These are phyloP conservation scores for Ia io DNA, from an alignment of 2,113 vertebrate species.

Conservation along the genomic window DNA sequence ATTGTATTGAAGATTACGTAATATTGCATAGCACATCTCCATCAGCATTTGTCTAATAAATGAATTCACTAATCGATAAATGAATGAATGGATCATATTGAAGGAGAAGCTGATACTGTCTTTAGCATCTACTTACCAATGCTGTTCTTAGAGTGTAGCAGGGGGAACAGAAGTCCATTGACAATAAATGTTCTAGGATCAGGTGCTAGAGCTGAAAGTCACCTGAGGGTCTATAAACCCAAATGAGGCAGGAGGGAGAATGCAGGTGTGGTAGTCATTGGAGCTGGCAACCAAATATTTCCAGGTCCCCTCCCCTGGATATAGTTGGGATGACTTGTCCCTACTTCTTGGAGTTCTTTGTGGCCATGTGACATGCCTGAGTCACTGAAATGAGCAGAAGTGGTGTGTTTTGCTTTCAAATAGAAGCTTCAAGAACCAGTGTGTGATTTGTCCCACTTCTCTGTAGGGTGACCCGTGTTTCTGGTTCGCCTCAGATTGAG, in stretches of 20 bases:
- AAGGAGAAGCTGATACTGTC: not conserved
- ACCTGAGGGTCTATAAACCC: not conserved
- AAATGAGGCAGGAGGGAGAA: not conserved
- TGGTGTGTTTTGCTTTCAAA: not conserved
- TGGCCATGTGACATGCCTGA: not conserved
- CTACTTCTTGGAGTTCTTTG: not conserved
- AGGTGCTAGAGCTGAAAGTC: not conserved
- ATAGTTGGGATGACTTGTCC: not conserved
- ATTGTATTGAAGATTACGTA: conserved; percentile 5
- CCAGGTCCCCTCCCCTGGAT: not conserved
- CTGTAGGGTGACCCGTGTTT: not conserved
- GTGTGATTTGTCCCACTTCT: not conserved
- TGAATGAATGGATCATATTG: not conserved
- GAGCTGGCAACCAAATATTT: not conserved
- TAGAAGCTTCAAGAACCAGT: not conserved
- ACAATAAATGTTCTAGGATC: not conserved
- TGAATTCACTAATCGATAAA: conserved; percentile 17
- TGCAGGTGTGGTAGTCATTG: not conserved
- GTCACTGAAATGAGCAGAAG: not conserved
- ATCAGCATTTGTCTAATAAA: not conserved
- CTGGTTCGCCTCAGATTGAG: not conserved
- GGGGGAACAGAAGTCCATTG: not conserved
- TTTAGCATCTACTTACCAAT: not conserved
- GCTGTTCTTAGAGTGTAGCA: not conserved
- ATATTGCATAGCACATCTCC: not conserved